Conservation (phyloP, 23 tunicate species). For the Diplosoma virens region DNA sequence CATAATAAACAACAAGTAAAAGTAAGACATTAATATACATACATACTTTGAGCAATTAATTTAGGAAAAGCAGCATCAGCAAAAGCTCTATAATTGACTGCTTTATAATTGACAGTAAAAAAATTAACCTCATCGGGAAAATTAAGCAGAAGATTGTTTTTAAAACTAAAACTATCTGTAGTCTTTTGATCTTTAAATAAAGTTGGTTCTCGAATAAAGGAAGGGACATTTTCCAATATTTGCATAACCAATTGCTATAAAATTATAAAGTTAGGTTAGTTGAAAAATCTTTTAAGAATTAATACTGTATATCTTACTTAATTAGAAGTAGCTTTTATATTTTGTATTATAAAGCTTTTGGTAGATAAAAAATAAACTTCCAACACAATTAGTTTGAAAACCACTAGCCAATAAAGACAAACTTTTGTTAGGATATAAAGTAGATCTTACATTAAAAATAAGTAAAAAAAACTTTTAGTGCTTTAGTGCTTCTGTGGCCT, state of each 20-base stretch:
- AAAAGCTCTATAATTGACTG: neutral
- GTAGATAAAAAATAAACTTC: no score
- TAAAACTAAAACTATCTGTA: neutral
- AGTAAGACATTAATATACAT: no score
- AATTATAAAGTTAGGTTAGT: neutral
- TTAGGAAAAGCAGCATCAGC: conserved; percentile 18
- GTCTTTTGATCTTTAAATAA: neutral
- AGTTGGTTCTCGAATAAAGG: neutral
- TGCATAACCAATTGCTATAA: neutral
- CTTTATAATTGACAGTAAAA: neutral
- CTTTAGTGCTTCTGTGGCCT: no score
- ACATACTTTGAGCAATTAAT: neutral
- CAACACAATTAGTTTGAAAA: no score
- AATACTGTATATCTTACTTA: no score
- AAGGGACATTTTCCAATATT: neutral
- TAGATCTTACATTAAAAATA: no score
- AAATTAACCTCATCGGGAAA: neutral
- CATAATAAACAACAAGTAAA: no score
- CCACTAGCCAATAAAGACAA: no score
- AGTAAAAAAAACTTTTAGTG: no score
- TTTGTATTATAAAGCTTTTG: no score
- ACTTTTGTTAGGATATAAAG: no score
- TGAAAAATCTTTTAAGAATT: neutral
- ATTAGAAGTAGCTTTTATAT: no score
- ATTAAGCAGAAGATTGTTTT: conserved; percentile 4